phyloP scores from a whole-genome alignment of 2,113 vertebrate species.

The Etheostoma spectabile region DNA sequence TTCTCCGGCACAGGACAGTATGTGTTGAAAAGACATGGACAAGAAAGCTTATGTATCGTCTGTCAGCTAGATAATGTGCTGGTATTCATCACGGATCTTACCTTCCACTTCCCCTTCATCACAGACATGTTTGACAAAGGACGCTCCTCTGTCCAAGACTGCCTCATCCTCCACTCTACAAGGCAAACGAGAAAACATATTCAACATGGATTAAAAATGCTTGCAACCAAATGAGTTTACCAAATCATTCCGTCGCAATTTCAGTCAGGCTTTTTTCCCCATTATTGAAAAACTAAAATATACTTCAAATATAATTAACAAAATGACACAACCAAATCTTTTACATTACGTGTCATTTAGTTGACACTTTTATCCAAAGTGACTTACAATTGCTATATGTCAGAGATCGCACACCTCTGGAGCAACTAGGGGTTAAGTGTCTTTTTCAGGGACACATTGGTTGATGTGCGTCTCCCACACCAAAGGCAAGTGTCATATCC shows the following conservation, averaged over 20 bases:
- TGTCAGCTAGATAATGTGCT: not conserved
- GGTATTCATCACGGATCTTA: constrained; percentile 74
- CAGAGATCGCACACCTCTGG: too few relatives aligned
- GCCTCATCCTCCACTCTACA: constrained; percentile 97
- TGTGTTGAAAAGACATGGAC: not conserved
- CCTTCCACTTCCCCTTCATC: constrained; percentile 98
- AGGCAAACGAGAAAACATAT: constrained; percentile 83
- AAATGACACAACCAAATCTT: not conserved
- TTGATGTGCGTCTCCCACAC: too few relatives aligned
- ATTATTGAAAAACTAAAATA: not conserved
- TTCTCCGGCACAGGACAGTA: not conserved
- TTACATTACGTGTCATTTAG: too few relatives aligned
- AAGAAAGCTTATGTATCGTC: not conserved
- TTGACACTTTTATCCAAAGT: too few relatives aligned
- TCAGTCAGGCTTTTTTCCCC: not conserved
- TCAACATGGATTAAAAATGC: constrained; percentile 45
- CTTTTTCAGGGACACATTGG: too few relatives aligned
- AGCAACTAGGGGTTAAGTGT: too few relatives aligned
- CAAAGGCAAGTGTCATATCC: too few relatives aligned
- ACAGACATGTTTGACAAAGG: constrained; percentile 95
- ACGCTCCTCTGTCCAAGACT: constrained; percentile 95
- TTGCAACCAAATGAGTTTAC: not conserved
- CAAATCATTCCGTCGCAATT: not conserved
- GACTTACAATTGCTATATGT: too few relatives aligned
- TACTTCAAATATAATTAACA: not conserved